A percentile compares a stretch with the other conserved stretches of the same genome.
Evolutionary conservation across 2,888 invertebrate genomes (phyloP).

Genomic region (Ophion costatus): DNA sequence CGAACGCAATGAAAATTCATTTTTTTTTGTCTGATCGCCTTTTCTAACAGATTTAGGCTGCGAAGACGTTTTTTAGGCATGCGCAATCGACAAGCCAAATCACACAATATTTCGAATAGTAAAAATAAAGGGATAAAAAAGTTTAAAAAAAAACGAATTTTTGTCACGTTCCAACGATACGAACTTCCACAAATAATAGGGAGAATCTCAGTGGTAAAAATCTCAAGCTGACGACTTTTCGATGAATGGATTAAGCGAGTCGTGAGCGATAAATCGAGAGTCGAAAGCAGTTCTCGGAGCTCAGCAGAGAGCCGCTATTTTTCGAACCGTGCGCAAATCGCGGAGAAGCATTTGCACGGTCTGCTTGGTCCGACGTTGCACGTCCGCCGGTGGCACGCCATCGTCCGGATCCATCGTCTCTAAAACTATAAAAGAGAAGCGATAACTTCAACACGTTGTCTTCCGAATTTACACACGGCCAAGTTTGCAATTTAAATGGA

Average conservation of each 20-base stretch:
- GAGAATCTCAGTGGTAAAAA: background rate
- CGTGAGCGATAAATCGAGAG: no score
- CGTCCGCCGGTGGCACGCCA: slow-evolving; percentile 85
- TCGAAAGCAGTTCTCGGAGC: background rate
- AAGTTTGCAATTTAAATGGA: background rate
- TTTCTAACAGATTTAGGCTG: background rate
- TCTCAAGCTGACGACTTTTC: background rate
- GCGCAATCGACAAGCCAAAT: background rate
- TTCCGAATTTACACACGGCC: background rate
- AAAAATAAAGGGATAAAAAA: background rate
- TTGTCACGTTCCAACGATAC: background rate
- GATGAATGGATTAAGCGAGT: background rate
- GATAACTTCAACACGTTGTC: background rate
- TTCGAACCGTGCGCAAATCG: slow-evolving; percentile 89
- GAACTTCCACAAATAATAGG: background rate
- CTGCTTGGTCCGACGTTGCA: slow-evolving; percentile 88
- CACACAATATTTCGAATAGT: background rate
- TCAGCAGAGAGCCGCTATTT: slow-evolving; percentile 86
- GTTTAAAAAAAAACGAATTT: background rate
- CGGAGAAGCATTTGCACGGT: slow-evolving; percentile 90
- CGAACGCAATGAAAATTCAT: background rate
- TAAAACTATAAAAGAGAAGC: slow-evolving; percentile 82
- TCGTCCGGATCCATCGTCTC: slow-evolving; percentile 87
- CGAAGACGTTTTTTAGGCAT: background rate
- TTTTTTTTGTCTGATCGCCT: background rate